Conservation (phyloP, 2,113 vertebrate species). For the Eurystomus gularis region DNA sequence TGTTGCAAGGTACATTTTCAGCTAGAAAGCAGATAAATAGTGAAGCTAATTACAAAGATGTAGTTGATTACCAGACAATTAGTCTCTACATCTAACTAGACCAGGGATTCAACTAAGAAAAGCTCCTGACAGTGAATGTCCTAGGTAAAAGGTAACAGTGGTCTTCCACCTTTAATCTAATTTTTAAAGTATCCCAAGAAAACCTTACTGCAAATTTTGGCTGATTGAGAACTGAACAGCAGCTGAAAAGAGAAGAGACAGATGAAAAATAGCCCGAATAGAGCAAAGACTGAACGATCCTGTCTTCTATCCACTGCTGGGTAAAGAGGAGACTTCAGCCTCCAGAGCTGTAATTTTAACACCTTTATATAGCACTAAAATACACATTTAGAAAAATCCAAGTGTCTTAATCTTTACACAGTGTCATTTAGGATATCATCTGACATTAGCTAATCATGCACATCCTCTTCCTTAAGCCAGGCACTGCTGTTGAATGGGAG, state of each 20-base stretch:
- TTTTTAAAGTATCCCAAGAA: background rate
- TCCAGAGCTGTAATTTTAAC: background rate
- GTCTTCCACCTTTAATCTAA: background rate
- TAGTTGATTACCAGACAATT: background rate
- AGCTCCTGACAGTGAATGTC: background rate
- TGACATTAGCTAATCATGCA: background rate
- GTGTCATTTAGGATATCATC: background rate
- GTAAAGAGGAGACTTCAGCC: background rate
- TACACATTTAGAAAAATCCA: background rate
- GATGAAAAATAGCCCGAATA: background rate
- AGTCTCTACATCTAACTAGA: background rate
- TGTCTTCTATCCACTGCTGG: background rate
- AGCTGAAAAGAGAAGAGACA: background rate
- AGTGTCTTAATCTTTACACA: background rate
- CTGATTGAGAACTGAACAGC: background rate
- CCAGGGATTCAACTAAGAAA: background rate
- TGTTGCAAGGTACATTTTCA: background rate
- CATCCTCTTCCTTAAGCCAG: slow-evolving; percentile 1
- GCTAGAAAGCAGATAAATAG: background rate
- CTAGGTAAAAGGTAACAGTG: background rate
- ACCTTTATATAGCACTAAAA: background rate
- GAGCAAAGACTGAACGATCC: background rate
- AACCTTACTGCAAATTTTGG: background rate
- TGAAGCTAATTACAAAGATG: background rate
- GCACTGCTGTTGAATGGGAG: background rate